These are phyloP conservation scores for Menidia menidia DNA, from an alignment of 2,797 vertebrate species.

Conservation along the genomic window DNA sequence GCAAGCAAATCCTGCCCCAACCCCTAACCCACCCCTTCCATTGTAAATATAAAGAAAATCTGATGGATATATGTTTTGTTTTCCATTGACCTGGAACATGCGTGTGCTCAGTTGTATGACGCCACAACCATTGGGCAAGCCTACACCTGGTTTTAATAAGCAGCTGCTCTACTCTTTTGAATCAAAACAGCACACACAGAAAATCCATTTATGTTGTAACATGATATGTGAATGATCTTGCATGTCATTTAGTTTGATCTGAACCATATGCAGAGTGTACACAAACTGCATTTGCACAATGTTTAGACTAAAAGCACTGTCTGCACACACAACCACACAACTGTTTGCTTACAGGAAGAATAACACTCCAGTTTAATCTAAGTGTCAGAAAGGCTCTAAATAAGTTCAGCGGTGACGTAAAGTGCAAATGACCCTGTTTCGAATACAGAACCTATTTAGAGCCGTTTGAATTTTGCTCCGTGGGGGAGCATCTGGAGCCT, in stretches of 20 bases:
- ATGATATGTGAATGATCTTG: constrained; percentile 22
- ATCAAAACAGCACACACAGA: constrained; percentile 34
- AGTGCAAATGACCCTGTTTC: constrained; percentile 26
- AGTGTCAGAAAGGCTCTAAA: constrained; percentile 10
- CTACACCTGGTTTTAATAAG: constrained; percentile 65
- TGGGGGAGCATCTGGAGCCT: constrained; percentile 25
- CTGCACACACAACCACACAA: constrained; percentile 6
- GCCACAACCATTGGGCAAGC: constrained; percentile 9
- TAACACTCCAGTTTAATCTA: constrained; percentile 3
- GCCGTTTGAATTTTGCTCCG: constrained; percentile 20
- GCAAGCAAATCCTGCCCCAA: no score
- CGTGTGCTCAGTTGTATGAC: constrained; percentile 17
- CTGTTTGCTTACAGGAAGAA: constrained; percentile 11
- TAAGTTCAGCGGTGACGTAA: constrained; percentile 27
- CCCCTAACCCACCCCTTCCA: not conserved
- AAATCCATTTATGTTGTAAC: constrained; percentile 35
- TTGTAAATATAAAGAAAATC: constrained; percentile 23
- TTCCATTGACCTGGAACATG: constrained; percentile 34
- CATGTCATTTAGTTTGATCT: constrained; percentile 45
- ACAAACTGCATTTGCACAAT: constrained; percentile 26
- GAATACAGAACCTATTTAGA: constrained; percentile 38
- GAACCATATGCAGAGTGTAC: constrained; percentile 50
- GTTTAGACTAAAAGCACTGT: constrained; percentile 18
- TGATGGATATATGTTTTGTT: constrained; percentile 40
- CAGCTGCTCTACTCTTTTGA: constrained; percentile 35